Conservation (phyloP, 2,113 vertebrate species). For the Paralichthys olivaceus region DNA sequence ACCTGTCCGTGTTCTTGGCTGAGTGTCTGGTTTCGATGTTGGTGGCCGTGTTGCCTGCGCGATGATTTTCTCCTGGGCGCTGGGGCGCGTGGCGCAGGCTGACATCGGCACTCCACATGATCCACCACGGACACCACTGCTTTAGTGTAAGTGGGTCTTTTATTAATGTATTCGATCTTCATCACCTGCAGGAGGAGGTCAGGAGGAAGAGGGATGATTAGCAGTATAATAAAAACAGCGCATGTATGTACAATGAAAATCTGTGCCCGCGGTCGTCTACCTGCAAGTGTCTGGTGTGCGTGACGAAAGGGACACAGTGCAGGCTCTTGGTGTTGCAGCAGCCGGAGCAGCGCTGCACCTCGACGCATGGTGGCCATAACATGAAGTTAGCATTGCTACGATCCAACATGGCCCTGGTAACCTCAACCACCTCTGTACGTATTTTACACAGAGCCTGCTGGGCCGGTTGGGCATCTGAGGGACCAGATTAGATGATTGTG, state of each 20-base stretch:
- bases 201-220: background rate
- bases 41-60: conserved; percentile 63
- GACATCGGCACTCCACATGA: conserved; percentile 94
- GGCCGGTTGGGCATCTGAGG: conserved; percentile 86
- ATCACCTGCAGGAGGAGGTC: conserved; percentile 84
- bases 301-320: conserved; percentile 88
- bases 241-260: background rate
- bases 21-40: conserved; percentile 71
- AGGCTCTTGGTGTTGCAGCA: conserved; percentile 93
- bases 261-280: conserved; percentile 45
- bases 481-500: background rate
- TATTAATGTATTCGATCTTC: conserved; percentile 91
- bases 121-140: conserved; percentile 92
- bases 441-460: conserved; percentile 94
- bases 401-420: conserved; percentile 93
- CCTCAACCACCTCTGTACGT: conserved; percentile 91
- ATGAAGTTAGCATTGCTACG: conserved; percentile 94
- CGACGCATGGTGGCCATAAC: conserved; percentile 95
- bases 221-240: background rate
- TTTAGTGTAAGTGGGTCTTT: conserved; percentile 87
- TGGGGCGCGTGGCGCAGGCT: conserved; percentile 68
- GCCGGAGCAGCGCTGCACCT: conserved; percentile 97
- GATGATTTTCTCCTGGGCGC: conserved; percentile 66
- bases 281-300: conserved; percentile 87
- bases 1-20: conserved; percentile 57